Evolutionary conservation across 2,797 vertebrate genomes (phyloP).

Genomic region (Pseudomugil gertrudae): DNA sequence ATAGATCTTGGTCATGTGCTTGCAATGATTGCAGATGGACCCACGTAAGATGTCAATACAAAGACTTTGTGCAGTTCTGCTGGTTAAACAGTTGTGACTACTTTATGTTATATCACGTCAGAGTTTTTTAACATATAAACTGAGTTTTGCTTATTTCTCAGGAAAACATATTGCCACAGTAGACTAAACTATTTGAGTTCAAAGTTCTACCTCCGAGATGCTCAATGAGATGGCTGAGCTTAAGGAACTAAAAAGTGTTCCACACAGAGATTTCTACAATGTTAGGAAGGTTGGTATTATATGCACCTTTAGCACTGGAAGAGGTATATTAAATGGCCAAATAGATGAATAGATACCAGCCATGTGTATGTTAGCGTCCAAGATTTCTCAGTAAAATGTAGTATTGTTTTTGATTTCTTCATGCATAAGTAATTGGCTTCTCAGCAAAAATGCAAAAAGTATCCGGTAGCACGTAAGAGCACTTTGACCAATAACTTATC

Average conservation of each 20-base stretch:
- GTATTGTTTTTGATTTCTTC: neutral
- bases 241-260: constrained; percentile 93
- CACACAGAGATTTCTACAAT: constrained; percentile 97
- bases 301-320: neutral
- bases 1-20: constrained; percentile 92
- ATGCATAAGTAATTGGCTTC: neutral
- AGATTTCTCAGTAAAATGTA: neutral
- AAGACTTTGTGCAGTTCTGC: constrained; percentile 5
- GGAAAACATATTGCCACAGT: constrained; percentile 96
- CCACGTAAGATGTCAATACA: constrained; percentile 86
- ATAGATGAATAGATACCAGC: neutral
- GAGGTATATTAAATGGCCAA: neutral
- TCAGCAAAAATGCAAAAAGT: neutral
- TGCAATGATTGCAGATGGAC: constrained; percentile 93
- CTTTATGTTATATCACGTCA: no score
- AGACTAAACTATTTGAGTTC: constrained; percentile 94
- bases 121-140: neutral
- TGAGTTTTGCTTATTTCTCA: constrained; percentile 58
- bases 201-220: constrained; percentile 98
- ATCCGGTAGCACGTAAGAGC: neutral
- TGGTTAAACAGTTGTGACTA: neutral
- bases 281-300: constrained; percentile 90
- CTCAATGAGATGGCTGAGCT: constrained; percentile 96
- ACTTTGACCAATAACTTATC: no score
- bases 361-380: neutral